A percentile compares a stretch with the other conserved stretches of the same genome.
Conservation (phyloP, 2,113 vertebrate species). For the Tupaia chinensis region DNA sequence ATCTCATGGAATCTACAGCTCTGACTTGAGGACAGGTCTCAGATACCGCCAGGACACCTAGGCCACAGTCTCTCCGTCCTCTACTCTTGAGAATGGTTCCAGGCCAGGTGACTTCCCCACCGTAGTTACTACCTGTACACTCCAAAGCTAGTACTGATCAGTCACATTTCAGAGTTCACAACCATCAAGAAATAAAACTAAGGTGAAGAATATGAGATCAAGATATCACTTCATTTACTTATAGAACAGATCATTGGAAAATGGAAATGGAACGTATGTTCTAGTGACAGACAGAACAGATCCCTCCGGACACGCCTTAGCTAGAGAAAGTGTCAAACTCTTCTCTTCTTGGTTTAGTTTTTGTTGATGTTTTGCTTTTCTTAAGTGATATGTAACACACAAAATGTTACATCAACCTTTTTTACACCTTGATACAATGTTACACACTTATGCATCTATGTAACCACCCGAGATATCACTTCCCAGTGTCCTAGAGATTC, state of each 20-base stretch:
- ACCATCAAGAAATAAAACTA: constrained; percentile 2
- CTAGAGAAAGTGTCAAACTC: not conserved
- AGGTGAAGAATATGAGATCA: not conserved
- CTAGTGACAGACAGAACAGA: not conserved
- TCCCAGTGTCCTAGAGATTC: not conserved
- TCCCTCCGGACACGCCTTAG: not conserved
- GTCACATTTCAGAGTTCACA: not conserved
- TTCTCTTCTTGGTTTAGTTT: not conserved
- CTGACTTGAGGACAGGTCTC: not conserved
- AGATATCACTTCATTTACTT: not conserved
- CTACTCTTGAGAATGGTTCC: not conserved
- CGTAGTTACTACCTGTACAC: not conserved
- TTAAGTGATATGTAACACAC: not conserved
- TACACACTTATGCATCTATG: too few relatives aligned
- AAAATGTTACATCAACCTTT: not conserved
- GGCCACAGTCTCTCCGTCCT: not conserved
- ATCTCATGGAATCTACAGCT: not conserved
- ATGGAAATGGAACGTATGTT: not conserved
- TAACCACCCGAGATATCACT: not conserved
- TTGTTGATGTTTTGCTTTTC: not conserved
- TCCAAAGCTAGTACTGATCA: not conserved
- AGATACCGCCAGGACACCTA: not conserved
- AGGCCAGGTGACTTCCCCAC: not conserved
- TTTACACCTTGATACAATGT: not conserved
- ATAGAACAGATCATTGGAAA: not conserved